Conservation (phyloP, 1,140 invertebrate species). For the Drosophila setifemur region DNA sequence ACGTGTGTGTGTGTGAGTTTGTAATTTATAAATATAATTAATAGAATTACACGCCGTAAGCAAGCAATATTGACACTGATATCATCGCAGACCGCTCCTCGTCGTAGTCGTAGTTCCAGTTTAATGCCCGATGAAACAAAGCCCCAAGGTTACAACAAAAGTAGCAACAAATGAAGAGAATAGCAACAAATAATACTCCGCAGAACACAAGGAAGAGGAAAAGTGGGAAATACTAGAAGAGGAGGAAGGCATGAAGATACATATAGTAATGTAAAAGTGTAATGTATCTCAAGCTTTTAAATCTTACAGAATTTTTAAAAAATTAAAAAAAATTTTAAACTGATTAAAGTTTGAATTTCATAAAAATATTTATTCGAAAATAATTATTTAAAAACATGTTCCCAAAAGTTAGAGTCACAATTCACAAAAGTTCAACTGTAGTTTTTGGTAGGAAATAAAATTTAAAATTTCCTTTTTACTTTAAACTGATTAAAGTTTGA, state of each 20-base stretch:
- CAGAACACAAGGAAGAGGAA: slow-evolving; percentile 3
- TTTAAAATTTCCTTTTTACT: no score
- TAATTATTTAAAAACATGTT: no score
- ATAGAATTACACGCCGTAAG: slow-evolving; percentile 66
- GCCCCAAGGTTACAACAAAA: slow-evolving; percentile 62
- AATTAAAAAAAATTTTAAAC: no score
- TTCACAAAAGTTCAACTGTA: no score
- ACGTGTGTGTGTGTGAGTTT: slow-evolving; percentile 7
- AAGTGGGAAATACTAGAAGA: neutral
- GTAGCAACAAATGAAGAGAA: slow-evolving; percentile 9
- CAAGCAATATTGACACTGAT: slow-evolving; percentile 77
- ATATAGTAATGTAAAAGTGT: no score
- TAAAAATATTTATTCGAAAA: no score
- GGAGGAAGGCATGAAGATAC: neutral
- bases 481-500: no score
- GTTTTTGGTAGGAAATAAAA: no score
- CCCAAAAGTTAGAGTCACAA: no score
- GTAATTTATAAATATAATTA: slow-evolving; percentile 60
- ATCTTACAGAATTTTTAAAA: no score
- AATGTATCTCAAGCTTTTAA: no score
- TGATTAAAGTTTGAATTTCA: no score
- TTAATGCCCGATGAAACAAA: slow-evolving; percentile 75
- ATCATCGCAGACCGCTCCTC: slow-evolving; percentile 43
- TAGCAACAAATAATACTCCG: neutral
- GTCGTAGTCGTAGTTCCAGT: slow-evolving; percentile 38